These are phyloP conservation scores for Aphidius colemani DNA, from an alignment of 2,888 invertebrate genomes.

Conservation along the genomic window DNA sequence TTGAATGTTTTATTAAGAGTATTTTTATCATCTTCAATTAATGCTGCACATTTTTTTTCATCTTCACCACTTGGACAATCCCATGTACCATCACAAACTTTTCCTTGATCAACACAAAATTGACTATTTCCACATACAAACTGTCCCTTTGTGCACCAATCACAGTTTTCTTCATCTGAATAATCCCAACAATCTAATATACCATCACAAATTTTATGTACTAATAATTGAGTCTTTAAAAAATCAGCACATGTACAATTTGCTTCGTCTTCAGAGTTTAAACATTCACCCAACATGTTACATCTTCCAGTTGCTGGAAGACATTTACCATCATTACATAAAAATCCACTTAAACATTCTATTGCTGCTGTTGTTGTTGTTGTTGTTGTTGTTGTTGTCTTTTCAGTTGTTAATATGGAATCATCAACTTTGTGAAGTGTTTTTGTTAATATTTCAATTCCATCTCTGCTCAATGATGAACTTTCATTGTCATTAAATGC, in stretches of 20 bases:
- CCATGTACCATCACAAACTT: slow-evolving; percentile 72
- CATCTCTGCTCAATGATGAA: slow-evolving; percentile 68
- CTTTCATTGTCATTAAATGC: slow-evolving; percentile 50
- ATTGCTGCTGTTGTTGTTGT: slow-evolving; percentile 53
- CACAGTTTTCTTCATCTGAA: slow-evolving; percentile 77
- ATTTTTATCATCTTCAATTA: slow-evolving; percentile 49
- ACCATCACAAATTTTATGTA: slow-evolving; percentile 79
- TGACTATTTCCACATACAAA: slow-evolving; percentile 77
- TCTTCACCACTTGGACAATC: slow-evolving; percentile 79
- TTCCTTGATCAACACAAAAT: slow-evolving; percentile 69
- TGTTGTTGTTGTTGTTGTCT: slow-evolving; percentile 47
- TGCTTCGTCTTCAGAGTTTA: slow-evolving; percentile 73
- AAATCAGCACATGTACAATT: slow-evolving; percentile 79
- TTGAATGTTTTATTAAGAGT: too few species aligned
- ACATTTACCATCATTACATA: slow-evolving; percentile 70
- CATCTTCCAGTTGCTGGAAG: slow-evolving; percentile 70
- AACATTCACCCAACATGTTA: slow-evolving; percentile 73
- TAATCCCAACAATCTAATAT: slow-evolving; percentile 81
- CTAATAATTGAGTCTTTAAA: slow-evolving; percentile 70
- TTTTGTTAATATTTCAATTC: slow-evolving; percentile 71
- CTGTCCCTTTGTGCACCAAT: slow-evolving; percentile 75
- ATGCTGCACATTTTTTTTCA: slow-evolving; percentile 71
- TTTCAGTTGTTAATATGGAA: slow-evolving; percentile 40
- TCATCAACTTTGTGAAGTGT: slow-evolving; percentile 65
- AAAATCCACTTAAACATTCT: slow-evolving; percentile 59